These are phyloP conservation scores for Asobara japonica DNA, from an alignment of 1,140 invertebrate species.

Conservation along the genomic window DNA sequence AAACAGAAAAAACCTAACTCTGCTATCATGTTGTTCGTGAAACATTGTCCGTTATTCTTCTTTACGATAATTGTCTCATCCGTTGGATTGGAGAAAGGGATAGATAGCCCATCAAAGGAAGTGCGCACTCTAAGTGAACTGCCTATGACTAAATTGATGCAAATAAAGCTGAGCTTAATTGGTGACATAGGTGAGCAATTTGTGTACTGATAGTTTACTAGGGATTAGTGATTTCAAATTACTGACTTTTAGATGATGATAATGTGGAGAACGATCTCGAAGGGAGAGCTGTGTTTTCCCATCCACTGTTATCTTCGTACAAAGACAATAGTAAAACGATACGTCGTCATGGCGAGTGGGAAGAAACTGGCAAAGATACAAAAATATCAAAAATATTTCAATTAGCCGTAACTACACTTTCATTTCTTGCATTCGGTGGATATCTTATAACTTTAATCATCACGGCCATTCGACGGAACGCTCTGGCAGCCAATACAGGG, in stretches of 20 bases:
- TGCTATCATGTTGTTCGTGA: neutral
- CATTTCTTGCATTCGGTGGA: constrained; percentile 82
- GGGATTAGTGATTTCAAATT: neutral
- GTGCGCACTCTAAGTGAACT: constrained; percentile 67
- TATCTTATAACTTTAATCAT: constrained; percentile 80
- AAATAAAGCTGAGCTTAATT: constrained; percentile 59
- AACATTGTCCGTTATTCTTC: neutral
- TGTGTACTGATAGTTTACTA: constrained; percentile 19
- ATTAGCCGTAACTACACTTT: constrained; percentile 76
- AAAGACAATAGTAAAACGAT: constrained; percentile 45
- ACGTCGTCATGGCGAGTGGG: constrained; percentile 66
- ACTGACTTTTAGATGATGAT: constrained; percentile 13
- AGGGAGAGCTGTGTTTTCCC: constrained; percentile 34
- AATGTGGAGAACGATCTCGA: neutral
- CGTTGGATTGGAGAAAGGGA: neutral
- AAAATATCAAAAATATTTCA: constrained; percentile 76
- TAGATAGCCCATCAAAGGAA: constrained; percentile 55
- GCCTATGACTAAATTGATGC: constrained; percentile 64
- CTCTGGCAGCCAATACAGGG: constrained; percentile 14
- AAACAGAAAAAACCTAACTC: constrained; percentile 29
- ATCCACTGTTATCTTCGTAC: constrained; percentile 44
- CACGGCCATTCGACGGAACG: constrained; percentile 72
- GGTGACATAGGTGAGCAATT: constrained; percentile 43
- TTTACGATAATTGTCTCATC: neutral
- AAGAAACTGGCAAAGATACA: constrained; percentile 60